Evolutionary conservation across 2,797 vertebrate genomes (phyloP).

Genomic region (Phoeniculus purpureus): DNA sequence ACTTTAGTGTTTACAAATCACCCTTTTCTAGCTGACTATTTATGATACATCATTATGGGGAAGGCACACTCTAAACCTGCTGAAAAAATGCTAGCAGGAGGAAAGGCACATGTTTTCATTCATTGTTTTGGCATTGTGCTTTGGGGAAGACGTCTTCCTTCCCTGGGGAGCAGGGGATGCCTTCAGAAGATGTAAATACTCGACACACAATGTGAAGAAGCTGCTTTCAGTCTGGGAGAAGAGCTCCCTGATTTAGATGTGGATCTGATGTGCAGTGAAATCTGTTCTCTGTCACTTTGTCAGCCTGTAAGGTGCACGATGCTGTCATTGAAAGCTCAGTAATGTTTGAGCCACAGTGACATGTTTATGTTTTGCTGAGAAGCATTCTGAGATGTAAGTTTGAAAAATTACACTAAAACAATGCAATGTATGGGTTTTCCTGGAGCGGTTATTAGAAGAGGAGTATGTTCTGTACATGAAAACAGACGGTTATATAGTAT

Average conservation of each 20-base stretch:
- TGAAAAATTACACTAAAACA: neutral
- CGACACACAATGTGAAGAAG: slow-evolving; percentile 12
- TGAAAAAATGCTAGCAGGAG: neutral
- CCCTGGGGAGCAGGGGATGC: neutral
- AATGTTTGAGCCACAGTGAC: neutral
- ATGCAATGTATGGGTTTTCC: neutral
- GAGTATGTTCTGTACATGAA: neutral
- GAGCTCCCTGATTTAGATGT: slow-evolving; percentile 22
- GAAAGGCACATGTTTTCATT: neutral
- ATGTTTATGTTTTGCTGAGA: neutral
- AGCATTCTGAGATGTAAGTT: neutral
- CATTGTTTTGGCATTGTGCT: neutral
- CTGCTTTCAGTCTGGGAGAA: neutral
- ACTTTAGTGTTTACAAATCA: neutral
- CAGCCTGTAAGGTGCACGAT: neutral
- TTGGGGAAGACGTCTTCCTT: neutral
- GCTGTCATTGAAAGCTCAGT: slow-evolving; percentile 25
- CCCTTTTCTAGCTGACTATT: neutral
- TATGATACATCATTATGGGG: neutral
- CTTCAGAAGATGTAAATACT: slow-evolving; percentile 34
- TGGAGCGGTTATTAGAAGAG: neutral
- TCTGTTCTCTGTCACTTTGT: slow-evolving; percentile 39
- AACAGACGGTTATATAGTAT: neutral
- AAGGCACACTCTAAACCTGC: neutral
- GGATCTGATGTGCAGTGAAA: slow-evolving; percentile 9